Percentiles rank a stretch among this genome's conserved stretches.
Conservation (phyloP, 1,140 invertebrate species). For the Pseudachorutes palmiensis region DNA sequence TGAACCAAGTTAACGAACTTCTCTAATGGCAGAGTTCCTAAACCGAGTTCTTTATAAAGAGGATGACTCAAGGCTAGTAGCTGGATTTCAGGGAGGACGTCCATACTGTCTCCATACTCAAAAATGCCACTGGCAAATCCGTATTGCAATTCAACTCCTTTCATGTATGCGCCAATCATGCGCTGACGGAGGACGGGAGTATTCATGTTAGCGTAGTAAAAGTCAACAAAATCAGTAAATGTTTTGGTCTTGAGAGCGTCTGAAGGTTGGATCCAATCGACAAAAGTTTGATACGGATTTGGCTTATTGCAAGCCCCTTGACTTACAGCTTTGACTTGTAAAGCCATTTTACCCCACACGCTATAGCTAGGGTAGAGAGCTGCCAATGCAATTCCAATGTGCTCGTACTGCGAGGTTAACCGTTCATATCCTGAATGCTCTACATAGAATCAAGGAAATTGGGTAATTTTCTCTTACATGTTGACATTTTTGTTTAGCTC, state of each 20-base stretch:
- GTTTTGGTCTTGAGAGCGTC: background rate
- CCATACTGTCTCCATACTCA: background rate
- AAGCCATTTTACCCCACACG: conserved; percentile 15
- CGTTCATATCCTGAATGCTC: background rate
- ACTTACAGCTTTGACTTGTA: background rate
- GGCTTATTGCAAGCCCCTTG: background rate
- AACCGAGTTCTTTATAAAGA: conserved; percentile 3
- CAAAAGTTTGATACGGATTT: conserved; percentile 6
- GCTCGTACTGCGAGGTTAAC: background rate
- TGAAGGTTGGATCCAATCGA: background rate
- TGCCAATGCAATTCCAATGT: conserved; percentile 14
- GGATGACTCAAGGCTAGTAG: background rate
- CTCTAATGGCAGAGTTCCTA: background rate
- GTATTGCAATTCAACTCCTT: background rate
- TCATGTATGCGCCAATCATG: conserved; percentile 15
- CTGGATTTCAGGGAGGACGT: background rate
- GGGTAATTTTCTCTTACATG: no score
- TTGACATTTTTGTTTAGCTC: no score
- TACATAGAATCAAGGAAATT: background rate
- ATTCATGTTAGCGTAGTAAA: conserved; percentile 10
- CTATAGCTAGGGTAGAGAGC: conserved; percentile 12
- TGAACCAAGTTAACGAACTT: conserved; percentile 12
- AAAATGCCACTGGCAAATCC: conserved; percentile 6
- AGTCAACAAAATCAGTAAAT: conserved; percentile 15
- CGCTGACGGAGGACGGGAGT: background rate